phyloP scores from a whole-genome alignment of 1,140 invertebrate genomes.

The Panulirus ornatus region DNA sequence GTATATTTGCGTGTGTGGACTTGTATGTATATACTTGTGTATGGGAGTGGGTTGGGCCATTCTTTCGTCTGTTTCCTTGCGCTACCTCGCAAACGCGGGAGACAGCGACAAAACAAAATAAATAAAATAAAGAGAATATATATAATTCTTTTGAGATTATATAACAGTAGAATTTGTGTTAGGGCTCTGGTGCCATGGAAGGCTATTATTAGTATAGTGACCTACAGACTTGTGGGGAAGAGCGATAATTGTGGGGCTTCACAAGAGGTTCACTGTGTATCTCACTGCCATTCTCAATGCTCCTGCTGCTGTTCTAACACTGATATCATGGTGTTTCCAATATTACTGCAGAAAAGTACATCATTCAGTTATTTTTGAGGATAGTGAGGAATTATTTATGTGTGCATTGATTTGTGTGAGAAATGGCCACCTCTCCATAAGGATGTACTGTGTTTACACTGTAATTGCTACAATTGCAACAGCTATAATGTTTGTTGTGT shows the following conservation, averaged over 20 bases:
- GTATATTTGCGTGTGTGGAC: too few species aligned
- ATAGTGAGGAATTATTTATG: background rate
- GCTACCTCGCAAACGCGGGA: too few species aligned
- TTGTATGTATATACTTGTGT: too few species aligned
- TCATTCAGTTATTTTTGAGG: background rate
- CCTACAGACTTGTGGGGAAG: background rate
- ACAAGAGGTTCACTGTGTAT: background rate
- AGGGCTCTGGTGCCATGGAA: background rate
- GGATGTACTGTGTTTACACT: slow-evolving; percentile 65
- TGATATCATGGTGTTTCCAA: background rate
- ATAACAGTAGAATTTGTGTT: background rate
- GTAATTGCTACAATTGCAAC: slow-evolving; percentile 54
- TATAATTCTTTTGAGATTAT: background rate
- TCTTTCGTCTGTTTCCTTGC: too few species aligned
- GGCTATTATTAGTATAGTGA: slow-evolving; percentile 17
- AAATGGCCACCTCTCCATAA: too few species aligned
- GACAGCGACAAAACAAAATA: too few species aligned
- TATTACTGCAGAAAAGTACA: background rate
- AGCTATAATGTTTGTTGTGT: slow-evolving; percentile 53
- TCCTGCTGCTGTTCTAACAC: background rate
- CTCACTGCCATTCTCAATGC: background rate
- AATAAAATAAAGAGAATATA: background rate
- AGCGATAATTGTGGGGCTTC: slow-evolving; percentile 16
- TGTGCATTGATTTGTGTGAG: background rate
- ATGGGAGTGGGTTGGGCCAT: too few species aligned